Evolutionary conservation across 1,140 invertebrate species (phyloP), one percentile per base, ranked within the genome.

Genomic region (Polyergus mexicanus): DNA sequence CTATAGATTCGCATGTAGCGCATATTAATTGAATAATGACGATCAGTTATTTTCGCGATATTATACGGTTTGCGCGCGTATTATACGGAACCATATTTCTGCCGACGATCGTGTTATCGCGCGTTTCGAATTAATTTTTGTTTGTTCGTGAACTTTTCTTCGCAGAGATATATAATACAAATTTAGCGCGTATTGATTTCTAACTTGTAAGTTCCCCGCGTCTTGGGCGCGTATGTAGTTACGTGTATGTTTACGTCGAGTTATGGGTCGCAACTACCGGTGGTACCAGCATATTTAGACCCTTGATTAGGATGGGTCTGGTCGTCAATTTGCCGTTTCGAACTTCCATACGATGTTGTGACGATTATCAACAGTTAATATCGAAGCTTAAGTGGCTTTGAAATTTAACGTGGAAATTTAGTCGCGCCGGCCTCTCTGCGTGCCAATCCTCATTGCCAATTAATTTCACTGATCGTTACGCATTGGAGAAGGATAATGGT

Each of bases 271-370:
- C 58, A 41, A 86, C 69, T 88, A 86, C 69, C 86, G 87, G 86
- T 83, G 88, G 84, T 89, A 89, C 88, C 88, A 89, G 84, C 88
- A 89, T 89, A 89, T 88, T 89, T 88, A 81, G 76, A 83, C 47
- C 76, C 88, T 89, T 88, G 84, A 88, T 89, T 86, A 86, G 84
- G 11, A 69, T 66, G 47, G n/a, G 66, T 84, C 62, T 81, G 75
- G 16, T 84, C 76, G 85, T 60, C 78, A 89, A 89, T 89, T 88
- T 86, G 19, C 51, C 38, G 72, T 74, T 62, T 56, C 63, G 66
- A 86, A 62, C 66, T 74, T 75, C 66, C 47, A 84, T 87, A 86
- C 60, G 66, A n/a, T n/a, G 74, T 80, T 47, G 84, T 32, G 22
- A 19, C 86, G 56, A 60, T 89, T 89, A 86, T 89, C 88, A 86